phyloP scores from a whole-genome alignment of 1,140 invertebrate genomes.

The Drosophila elegans region DNA sequence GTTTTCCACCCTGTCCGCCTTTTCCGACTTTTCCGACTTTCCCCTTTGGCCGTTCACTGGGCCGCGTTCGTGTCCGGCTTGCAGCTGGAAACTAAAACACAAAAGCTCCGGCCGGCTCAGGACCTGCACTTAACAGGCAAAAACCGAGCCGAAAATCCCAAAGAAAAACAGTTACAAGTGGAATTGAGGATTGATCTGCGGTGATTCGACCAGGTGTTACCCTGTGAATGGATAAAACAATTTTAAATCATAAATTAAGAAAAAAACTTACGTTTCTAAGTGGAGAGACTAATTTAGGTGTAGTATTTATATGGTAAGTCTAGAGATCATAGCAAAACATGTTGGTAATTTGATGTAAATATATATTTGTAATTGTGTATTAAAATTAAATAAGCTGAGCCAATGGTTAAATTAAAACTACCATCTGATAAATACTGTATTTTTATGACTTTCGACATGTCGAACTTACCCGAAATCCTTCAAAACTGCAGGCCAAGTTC shows the following conservation, averaged over 20 bases:
- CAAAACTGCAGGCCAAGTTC: conserved; percentile 46
- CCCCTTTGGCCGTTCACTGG: conserved; percentile 28
- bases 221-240: neutral
- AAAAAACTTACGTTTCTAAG: too few species aligned
- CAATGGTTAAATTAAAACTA: too few species aligned
- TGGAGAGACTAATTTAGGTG: too few species aligned
- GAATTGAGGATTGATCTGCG: neutral
- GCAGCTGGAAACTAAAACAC: conserved; percentile 72
- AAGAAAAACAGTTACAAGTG: conserved; percentile 68
- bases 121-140: conserved; percentile 67
- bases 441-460: neutral
- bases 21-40: conserved; percentile 13
- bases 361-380: too few species aligned
- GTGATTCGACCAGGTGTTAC: neutral
- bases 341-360: too few species aligned
- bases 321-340: too few species aligned
- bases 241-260: too few species aligned
- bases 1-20: conserved; percentile 37
- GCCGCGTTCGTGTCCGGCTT: conserved; percentile 65
- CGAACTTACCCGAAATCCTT: neutral
- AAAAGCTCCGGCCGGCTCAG: conserved; percentile 59
- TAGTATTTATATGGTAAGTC: too few species aligned
- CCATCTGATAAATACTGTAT: too few species aligned
- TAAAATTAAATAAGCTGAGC: too few species aligned
- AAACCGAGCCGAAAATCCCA: conserved; percentile 64